Base-by-base conservation (phyloP, 2,888 invertebrate species). In the Ceraclea dissimilis region DNA sequence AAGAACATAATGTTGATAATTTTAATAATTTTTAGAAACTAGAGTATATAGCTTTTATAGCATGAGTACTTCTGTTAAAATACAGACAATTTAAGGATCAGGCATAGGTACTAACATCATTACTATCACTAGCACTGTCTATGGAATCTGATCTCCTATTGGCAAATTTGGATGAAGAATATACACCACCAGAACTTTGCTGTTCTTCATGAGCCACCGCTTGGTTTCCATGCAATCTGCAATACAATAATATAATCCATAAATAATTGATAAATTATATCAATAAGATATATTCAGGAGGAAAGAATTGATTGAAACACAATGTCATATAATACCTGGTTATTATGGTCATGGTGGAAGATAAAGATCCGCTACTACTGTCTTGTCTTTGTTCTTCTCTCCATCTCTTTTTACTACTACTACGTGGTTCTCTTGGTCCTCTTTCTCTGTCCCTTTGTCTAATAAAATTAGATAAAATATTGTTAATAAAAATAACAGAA, bases 301-400 rank as follows among this genome's bases (percentile, higher is more conserved):
- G 39, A 39, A 16, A 16, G 13, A n/a, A 16, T 39, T 8, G 13
- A n/a, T 16, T 39, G 39, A 39, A n/a, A 16, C 39, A n/a, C 5
- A 26, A 26, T 26, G 10, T 26, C 4, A 26, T 26, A 43, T 69
- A 63, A 44, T 70, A 75, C 72, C 80, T 75, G 59, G 80, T 78
- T 58, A 81, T 75, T 53, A 81, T 75, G 62, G 79, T 78, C 71
- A 78, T 78, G 56, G 79, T 75, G 2, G 80, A 79, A 43, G 78
- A 74, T 51, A 78, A 68, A 33, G 76, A 75, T 39, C 74, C 74
- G 13, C 74, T 75, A 21, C 64, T 64, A 8, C 73, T 73, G 64
- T 66, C 73, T 64, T 66, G 70, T 64, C 66, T 70, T 67, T 58
- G 71, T 67, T 76, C 66, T 65, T 76, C 74, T 69, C 80, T 71